Conservation (phyloP, 2,113 vertebrate genomes). For the Hepsetus odoe region DNA sequence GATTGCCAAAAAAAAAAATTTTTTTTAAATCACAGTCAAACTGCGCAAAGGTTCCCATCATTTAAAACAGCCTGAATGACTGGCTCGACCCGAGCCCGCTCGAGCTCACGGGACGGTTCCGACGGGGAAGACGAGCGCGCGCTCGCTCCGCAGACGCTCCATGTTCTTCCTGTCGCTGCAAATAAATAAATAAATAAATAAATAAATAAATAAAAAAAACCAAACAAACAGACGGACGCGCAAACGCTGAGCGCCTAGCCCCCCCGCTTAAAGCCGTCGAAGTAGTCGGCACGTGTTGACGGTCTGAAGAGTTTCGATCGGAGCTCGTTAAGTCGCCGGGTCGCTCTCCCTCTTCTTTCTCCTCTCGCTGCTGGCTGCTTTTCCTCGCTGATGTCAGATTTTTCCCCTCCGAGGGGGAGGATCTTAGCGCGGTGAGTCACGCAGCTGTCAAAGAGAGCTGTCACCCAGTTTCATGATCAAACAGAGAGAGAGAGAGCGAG, state of each 20-base stretch:
- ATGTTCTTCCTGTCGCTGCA: background rate
- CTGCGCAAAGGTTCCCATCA: no score
- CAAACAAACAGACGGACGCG: background rate
- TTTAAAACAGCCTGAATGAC: no score
- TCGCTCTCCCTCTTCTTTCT: slow-evolving; percentile 1
- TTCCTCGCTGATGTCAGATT: slow-evolving; percentile 76
- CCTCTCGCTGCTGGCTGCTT: background rate
- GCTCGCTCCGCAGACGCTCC: no score
- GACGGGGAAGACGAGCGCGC: no score
- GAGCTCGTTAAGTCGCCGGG: background rate
- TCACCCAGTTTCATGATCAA: slow-evolving; percentile 81
- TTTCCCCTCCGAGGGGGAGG: slow-evolving; percentile 74
- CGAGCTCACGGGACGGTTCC: no score
- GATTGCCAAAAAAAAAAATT: background rate
- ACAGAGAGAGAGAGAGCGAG: slow-evolving; percentile 73
- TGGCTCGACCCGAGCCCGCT: no score
- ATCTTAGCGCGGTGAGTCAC: slow-evolving; percentile 78
- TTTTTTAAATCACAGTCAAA: no score
- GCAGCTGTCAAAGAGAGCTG: slow-evolving; percentile 86
- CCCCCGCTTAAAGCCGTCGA: background rate
- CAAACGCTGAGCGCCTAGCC: background rate
- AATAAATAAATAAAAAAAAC: background rate
- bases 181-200: background rate
- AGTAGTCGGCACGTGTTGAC: background rate
- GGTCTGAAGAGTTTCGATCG: background rate